A percentile compares a stretch with the other conserved stretches of the same genome.
These are phyloP conservation scores for Tor tambroides DNA, from an alignment of 2,113 vertebrate genomes.

Conservation along the genomic window DNA sequence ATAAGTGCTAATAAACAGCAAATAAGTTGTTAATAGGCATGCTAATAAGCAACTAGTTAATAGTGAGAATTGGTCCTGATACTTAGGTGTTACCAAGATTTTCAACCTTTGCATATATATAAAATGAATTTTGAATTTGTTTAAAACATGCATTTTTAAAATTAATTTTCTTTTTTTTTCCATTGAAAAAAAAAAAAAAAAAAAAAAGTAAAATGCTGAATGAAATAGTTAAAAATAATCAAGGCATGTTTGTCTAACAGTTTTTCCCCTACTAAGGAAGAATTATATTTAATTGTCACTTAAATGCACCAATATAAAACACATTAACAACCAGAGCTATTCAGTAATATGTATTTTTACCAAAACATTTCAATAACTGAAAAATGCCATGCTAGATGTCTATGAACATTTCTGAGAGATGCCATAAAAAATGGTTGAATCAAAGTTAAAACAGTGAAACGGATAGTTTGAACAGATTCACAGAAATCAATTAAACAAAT, in stretches of 20 bases:
- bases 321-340: background rate
- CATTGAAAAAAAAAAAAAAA: too few species aligned
- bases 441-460: background rate
- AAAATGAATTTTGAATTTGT: background rate
- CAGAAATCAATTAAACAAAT: too few species aligned
- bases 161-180: too few species aligned
- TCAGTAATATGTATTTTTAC: background rate
- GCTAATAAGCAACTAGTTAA: too few species aligned
- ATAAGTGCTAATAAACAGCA: too few species aligned
- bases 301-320: background rate
- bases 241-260: background rate
- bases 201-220: background rate
- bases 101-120: too few species aligned
- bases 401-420: background rate
- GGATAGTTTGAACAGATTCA: background rate
- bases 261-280: background rate
- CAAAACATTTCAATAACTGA: background rate
- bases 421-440: background rate
- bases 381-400: background rate
- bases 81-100: too few species aligned
- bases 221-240: background rate
- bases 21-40: too few species aligned
- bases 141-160: background rate
- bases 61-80: too few species aligned
- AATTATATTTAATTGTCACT: background rate